Percentiles rank a stretch among this genome's conserved stretches.
These are phyloP conservation scores for Catocala fraxini DNA, from an alignment of 2,888 invertebrate genomes.

Conservation along the genomic window DNA sequence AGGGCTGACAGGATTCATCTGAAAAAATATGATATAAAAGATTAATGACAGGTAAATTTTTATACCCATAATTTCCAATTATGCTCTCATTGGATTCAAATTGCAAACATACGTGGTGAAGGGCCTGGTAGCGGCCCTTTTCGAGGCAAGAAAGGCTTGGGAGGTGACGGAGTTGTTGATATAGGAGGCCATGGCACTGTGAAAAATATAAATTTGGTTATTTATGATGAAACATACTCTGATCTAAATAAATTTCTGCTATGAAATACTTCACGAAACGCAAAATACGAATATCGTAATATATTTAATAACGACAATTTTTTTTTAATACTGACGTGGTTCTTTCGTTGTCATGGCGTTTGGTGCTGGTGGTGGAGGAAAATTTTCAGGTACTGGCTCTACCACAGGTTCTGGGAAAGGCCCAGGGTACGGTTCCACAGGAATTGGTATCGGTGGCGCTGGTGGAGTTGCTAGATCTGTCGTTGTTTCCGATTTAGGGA, in stretches of 20 bases:
- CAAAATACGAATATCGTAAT: no score
- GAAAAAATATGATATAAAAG: conserved; percentile 12
- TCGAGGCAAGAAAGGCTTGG: conserved; percentile 29
- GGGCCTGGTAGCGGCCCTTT: conserved; percentile 75
- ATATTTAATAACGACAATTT: no score
- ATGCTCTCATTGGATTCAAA: not conserved
- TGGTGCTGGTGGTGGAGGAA: conserved; percentile 2
- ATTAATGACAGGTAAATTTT: no score
- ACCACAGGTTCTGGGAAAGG: not conserved
- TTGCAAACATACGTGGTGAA: conserved; percentile 71
- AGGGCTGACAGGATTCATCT: conserved; percentile 79
- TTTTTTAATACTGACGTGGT: conserved; percentile 28
- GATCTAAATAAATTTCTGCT: no score
- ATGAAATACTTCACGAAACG: no score
- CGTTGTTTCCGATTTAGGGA: conserved; percentile 16
- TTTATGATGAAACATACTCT: no score
- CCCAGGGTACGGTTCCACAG: conserved; percentile 19
- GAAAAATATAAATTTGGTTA: no score
- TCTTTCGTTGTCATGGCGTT: conserved; percentile 20
- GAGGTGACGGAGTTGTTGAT: conserved; percentile 35
- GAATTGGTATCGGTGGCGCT: conserved; percentile 27
- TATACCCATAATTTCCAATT: no score
- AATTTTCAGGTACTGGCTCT: conserved; percentile 25
- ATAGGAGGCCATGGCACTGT: conserved; percentile 54
- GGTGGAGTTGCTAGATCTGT: conserved; percentile 28